Conservation (phyloP, 2,888 invertebrate species). For the Marasmarcha lunaedactyla region DNA sequence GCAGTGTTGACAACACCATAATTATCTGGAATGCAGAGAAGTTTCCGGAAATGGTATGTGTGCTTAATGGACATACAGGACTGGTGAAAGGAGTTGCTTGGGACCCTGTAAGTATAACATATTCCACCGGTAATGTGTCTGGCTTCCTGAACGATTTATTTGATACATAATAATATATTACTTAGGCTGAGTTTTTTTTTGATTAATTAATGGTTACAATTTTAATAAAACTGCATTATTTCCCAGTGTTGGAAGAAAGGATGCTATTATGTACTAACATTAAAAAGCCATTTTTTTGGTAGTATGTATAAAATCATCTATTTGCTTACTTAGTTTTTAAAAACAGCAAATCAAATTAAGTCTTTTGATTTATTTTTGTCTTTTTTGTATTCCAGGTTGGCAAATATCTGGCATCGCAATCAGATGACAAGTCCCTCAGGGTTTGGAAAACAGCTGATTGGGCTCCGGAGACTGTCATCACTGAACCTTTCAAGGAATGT, state of each 20-base stretch:
- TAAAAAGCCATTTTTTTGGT: too few relatives aligned
- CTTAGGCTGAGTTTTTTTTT: too few relatives aligned
- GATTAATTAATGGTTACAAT: too few relatives aligned
- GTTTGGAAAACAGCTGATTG: conserved; percentile 98
- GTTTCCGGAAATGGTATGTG: conserved; percentile 85
- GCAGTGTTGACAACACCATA: conserved; percentile 97
- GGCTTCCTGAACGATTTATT: too few relatives aligned
- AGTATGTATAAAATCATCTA: too few relatives aligned
- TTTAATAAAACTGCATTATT: too few relatives aligned
- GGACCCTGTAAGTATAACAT: conserved; percentile 83
- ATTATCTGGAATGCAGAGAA: conserved; percentile 97
- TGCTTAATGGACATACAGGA: conserved; percentile 90
- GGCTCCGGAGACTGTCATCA: conserved; percentile 87
- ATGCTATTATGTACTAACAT: too few relatives aligned
- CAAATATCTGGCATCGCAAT: conserved; percentile 95
- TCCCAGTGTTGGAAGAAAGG: too few relatives aligned
- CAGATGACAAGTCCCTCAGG: conserved; percentile 92
- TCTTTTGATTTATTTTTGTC: too few relatives aligned
- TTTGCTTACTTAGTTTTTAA: too few relatives aligned
- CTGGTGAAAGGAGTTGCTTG: conserved; percentile 97
- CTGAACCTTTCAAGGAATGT: conserved; percentile 92
- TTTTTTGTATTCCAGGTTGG: conserved; percentile 71
- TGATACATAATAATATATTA: too few relatives aligned
- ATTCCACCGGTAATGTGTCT: not conserved
- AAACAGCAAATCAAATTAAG: too few relatives aligned